Evolutionary conservation across 1,140 invertebrate genomes (phyloP).

Genomic region (Drosophila fuyamai): DNA sequence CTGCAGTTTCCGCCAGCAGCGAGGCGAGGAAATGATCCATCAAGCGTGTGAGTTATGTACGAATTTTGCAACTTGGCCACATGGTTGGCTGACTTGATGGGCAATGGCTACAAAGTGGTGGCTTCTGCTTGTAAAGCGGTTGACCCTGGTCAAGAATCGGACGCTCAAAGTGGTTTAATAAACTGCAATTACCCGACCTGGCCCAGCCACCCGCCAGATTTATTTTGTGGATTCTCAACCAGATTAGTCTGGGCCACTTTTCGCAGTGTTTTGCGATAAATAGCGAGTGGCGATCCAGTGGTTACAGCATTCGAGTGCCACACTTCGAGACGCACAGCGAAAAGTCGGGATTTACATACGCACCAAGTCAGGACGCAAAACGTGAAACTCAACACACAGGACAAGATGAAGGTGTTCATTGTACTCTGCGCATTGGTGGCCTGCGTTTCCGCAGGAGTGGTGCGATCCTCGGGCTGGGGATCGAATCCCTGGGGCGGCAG

Average conservation of each 20-base stretch:
- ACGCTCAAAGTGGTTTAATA: slow-evolving; percentile 78
- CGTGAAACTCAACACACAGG: background rate
- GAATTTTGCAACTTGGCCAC: slow-evolving; percentile 64
- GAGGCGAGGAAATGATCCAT: slow-evolving; percentile 74
- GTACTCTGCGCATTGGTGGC: slow-evolving; percentile 67
- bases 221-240: slow-evolving; percentile 76
- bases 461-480: slow-evolving; percentile 58
- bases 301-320: slow-evolving; percentile 67
- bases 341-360: background rate
- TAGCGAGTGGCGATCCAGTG: slow-evolving; percentile 48
- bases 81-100: slow-evolving; percentile 27
- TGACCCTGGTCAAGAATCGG: slow-evolving; percentile 80
- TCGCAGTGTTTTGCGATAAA: slow-evolving; percentile 57
- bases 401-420: slow-evolving; percentile 68
- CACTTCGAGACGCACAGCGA: slow-evolving; percentile 49
- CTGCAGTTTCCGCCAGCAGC: slow-evolving; percentile 54
- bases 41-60: slow-evolving; percentile 72
- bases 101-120: slow-evolving; percentile 15
- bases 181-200: slow-evolving; percentile 71
- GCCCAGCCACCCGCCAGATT: slow-evolving; percentile 63
- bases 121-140: slow-evolving; percentile 57
- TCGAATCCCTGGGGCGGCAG: slow-evolving; percentile 50
- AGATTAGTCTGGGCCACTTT: slow-evolving; percentile 24
- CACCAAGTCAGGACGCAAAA: slow-evolving; percentile 3
- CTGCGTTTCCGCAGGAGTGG: slow-evolving; percentile 60